Base-by-base conservation (phyloP, 2,797 vertebrate species). In the Gymnoscopelus braueri region DNA sequence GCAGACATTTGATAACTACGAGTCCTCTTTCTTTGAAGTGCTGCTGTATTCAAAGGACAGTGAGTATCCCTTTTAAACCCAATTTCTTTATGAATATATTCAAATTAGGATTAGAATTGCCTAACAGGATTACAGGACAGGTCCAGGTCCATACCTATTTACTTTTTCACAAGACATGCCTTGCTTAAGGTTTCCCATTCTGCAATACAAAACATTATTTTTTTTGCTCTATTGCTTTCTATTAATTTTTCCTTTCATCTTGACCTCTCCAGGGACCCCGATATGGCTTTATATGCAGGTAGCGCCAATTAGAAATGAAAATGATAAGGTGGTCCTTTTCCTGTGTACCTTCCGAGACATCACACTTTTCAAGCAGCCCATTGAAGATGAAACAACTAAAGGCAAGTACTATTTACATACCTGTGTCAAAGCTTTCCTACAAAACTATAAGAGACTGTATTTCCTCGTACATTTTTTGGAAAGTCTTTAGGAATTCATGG, bases 261-360 rank as follows among this genome's bases (percentile, higher is more conserved):
- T 50, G 19, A 68, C 63, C 71, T 39, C 49, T 52, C 32, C 87
- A 99, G 98, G 96, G 91, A 96, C 95, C 15, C 97, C 98, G 0
- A 96, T 99, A 84, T 99, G 98, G 97, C 97, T 99, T 84, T 98
- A 98, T 88, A 99, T 99, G 97, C 98, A 99, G 92, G 96, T 99
- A 53, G 98, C 98, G 65, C 98, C 98, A 0, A 99, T 99, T 92
- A 95, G 97, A 89, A 99, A 99, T 52, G 98, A 99, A 73, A 96
- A 99, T 0, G 95, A 99, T 89, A 98, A 98, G 80, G 97, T 99
- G 91, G 98, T 99, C 83, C 95, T 99, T 78, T 98, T 99, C 90
- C 92, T 99, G 85, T 99, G 97, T 82, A 98, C 98, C 71, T 99
- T 99, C 90, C 97, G 97, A 91, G 98, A 99, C 90, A 99, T 99